Evolutionary conservation across 2,797 vertebrate genomes (phyloP).

Genomic region (Pelodytes ibericus): DNA sequence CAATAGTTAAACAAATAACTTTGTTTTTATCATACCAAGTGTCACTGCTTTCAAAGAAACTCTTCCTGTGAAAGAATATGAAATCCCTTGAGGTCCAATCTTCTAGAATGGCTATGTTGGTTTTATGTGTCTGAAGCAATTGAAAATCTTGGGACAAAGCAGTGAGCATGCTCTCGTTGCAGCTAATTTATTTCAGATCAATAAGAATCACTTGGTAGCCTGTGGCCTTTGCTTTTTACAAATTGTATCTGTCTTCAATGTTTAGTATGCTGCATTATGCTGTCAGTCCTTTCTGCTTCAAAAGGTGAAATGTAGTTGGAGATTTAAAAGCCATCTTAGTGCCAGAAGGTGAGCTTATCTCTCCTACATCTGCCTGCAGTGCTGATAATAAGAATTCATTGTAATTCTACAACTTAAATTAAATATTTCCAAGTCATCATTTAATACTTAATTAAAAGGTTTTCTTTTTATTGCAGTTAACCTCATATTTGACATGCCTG

Average conservation of each 20-base stretch:
- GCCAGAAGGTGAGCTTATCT: not conserved
- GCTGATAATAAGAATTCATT: not conserved
- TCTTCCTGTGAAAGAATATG: not conserved
- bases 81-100: conserved; percentile 25
- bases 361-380: conserved; percentile 2
- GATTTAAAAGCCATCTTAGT: conserved; percentile 31
- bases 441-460: conserved; percentile 1
- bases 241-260: conserved; percentile 50
- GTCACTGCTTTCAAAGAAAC: not conserved
- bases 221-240: conserved; percentile 45
- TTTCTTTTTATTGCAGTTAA: not conserved
- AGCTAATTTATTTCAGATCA: conserved; percentile 52
- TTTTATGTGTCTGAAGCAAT: conserved; percentile 45
- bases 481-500: too few species aligned
- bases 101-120: conserved; percentile 32
- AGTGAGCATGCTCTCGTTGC: conserved; percentile 35
- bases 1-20: not conserved
- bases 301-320: conserved; percentile 45
- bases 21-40: not conserved
- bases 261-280: conserved; percentile 43
- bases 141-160: conserved; percentile 37
- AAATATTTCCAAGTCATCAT: not conserved
- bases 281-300: conserved; percentile 33
- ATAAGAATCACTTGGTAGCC: conserved; percentile 51
- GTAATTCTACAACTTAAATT: not conserved